These are phyloP conservation scores for Bujurquina vittata DNA, from an alignment of 2,113 vertebrate species.

Conservation along the genomic window DNA sequence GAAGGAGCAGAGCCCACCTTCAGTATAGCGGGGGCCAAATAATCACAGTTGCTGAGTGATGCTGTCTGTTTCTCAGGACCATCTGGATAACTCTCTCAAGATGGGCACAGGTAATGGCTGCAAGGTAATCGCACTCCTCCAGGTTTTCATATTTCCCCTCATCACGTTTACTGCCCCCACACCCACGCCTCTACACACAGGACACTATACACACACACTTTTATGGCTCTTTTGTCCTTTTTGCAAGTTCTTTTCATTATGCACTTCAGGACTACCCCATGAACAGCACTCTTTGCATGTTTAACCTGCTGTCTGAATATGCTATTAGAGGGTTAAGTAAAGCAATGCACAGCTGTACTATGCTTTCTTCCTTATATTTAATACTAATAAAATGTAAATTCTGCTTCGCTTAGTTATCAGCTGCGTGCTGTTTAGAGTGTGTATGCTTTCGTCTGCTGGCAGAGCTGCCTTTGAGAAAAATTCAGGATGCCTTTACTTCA, in stretches of 20 bases:
- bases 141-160: constrained; percentile 35
- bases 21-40: constrained; percentile 47
- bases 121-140: constrained; percentile 42
- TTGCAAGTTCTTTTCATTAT: neutral
- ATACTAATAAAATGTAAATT: neutral
- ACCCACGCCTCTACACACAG: neutral
- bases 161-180: constrained; percentile 28
- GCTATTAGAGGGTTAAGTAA: neutral
- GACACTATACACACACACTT: neutral
- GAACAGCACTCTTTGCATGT: neutral
- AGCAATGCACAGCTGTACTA: neutral
- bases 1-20: constrained; percentile 18
- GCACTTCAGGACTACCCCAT: neutral
- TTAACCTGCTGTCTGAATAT: constrained; percentile 2
- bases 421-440: neutral
- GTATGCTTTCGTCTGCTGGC: neutral
- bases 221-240: neutral
- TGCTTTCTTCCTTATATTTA: neutral
- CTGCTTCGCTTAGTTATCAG: too few relatives aligned
- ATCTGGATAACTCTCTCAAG: constrained; percentile 23
- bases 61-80: constrained; percentile 56
- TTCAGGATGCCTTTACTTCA: neutral
- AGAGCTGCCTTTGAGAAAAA: neutral
- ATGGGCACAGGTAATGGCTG: constrained; percentile 27
- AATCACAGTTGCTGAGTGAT: constrained; percentile 71